Base-by-base conservation (phyloP, 2,888 invertebrate species). In the Polydrusus tereticollis region DNA sequence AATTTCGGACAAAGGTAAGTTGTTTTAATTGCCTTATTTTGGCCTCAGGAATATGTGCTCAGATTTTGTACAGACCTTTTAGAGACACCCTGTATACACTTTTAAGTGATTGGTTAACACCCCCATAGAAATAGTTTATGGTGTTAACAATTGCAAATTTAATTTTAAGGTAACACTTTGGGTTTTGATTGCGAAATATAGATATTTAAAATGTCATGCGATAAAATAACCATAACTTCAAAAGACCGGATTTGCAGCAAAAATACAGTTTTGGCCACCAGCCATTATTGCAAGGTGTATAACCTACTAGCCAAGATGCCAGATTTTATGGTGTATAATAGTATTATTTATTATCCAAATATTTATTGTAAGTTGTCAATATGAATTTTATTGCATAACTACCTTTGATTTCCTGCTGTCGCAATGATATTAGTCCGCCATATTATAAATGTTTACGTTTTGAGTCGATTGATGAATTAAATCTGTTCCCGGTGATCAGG, bases 261-360 rank as follows among this genome's bases (percentile, higher is more conserved):
- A 47, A 47, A 47, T 47, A 43, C 21, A 45, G 12, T 41, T 60
- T 60, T 60, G 60, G 60, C 60, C 8, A 18, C 26, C 29, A 45
- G 60, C 60, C 60, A 60, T 23, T 29, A 41, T 16, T 26, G 60
- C 23, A 60, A 45, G 60, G 60, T 60, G 26, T 45, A 60, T 29
- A 45, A 60, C 60, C 60, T 26, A 45, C 3, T 26, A 45, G 47
- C 47, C 47, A 47, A 47, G 47, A 23, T 47, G 47, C 47, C 23
- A 47, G 23, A 47, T 47, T 47, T 47, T 47, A 47, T 21, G 16
- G 21, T n/a, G n/a, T n/a, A n/a, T n/a, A n/a, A n/a, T n/a, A n/a
- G n/a, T 5, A n/a, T 20, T 21, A 7, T 47, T 47, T 47, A 47
- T 47, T 23, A 5, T 23, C 14, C n/a, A 47, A 47, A 47, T 47